Evolutionary conservation across 2,888 invertebrate genomes (phyloP), one percentile per base, ranked within the genome.

Genomic region (Monopis laevigella): DNA sequence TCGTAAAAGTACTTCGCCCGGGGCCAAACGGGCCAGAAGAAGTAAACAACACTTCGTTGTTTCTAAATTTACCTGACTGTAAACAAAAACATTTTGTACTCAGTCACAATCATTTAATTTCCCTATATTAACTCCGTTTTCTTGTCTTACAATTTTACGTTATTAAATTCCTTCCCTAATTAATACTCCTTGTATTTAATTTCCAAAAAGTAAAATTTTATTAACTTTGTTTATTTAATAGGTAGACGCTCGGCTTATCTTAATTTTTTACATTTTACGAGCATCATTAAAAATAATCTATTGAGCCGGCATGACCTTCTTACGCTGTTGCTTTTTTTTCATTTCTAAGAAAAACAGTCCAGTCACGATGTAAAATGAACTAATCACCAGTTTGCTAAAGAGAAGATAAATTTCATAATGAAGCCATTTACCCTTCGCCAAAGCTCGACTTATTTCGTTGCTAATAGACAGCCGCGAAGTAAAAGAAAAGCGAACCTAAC

Each of bases 1-100:
- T 71, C 61, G 62, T 59, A 57, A 58, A 67, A 68, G 66, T 70
- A 70, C 63, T 60, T 63, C 54, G 62, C 64, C 56, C 53, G 50
- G 54, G 62, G 62, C 64, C 7, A 59, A 65, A 61, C 63, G 58
- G 59, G 59, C 59, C 58, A 51, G 53, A 59, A 62, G 62, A 55
- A 55, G 58, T 59, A 63, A 61, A 62, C 60, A 58, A 62, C 62
- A 61, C 68, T 67, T 60, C 51, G 57, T 58, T 62, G 61, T 62
- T 34, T 65, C 59, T 58, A 58, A 64, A 66, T 56, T 69, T 70
- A 73, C 68, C n/a, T n/a, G n/a, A 14, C 68, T 68, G 67, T 66
- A 70, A 73, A 73, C 69, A 72, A 71, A 66, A 68, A 68, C 65
- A 69, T 58, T 61, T 49, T 44, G 43, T 46, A 36, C 36, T 36